Conservation (phyloP, 2,888 invertebrate genomes). For the Catotricha subobsoleta region DNA sequence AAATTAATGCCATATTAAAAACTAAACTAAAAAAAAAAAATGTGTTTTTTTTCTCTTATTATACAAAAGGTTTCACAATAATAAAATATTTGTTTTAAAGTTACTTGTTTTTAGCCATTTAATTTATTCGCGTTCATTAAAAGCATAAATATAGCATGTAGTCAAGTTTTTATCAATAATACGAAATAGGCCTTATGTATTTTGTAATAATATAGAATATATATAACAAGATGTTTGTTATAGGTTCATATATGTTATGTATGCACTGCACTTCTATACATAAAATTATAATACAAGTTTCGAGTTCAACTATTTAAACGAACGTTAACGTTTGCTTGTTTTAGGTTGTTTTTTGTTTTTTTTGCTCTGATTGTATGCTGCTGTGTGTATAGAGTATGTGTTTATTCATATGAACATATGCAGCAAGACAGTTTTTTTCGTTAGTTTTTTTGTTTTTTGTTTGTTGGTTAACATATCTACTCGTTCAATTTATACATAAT, state of each 20-base stretch:
- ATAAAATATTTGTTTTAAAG: not conserved
- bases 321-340: slow-evolving; percentile 1
- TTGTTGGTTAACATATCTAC: no score
- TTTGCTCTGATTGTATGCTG: no score
- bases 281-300: no score
- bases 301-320: not conserved
- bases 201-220: no score
- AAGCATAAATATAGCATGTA: slow-evolving; percentile 7
- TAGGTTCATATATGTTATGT: not conserved
- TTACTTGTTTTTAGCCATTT: slow-evolving; percentile 6
- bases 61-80: not conserved
- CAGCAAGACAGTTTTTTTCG: not conserved
- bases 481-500: no score
- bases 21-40: not conserved
- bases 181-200: not conserved
- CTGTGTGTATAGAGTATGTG: no score
- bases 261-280: not conserved
- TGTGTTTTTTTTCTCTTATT: not conserved
- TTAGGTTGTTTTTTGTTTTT: no score
- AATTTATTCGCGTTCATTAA: slow-evolving; percentile 8
- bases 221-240: not conserved
- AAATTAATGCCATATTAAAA: not conserved
- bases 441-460: no score
- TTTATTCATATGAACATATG: no score
- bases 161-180: slow-evolving; percentile 5